phyloP scores from a whole-genome alignment of 2,888 invertebrate genomes.

The Boloria selene region DNA sequence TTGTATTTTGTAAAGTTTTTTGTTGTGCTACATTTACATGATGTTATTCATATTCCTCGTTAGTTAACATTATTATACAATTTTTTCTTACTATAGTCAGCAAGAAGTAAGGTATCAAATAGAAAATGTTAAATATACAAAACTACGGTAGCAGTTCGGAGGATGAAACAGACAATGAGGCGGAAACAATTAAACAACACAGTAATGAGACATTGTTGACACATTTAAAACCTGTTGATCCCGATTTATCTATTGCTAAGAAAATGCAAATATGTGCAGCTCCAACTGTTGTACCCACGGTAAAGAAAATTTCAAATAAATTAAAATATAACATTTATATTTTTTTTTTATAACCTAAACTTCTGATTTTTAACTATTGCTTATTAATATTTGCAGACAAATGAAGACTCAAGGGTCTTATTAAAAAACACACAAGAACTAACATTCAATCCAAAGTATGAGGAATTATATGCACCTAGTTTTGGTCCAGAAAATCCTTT shows the following conservation, averaged over 20 bases:
- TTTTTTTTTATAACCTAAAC: not conserved
- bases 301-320: constrained; percentile 55
- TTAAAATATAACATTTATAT: not conserved
- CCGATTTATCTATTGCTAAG: constrained; percentile 83
- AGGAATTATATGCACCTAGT: constrained; percentile 95
- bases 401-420: constrained; percentile 86
- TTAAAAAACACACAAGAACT: constrained; percentile 93
- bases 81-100: not conserved
- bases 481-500: constrained; percentile 97
- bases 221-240: constrained; percentile 82
- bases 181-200: constrained; percentile 59
- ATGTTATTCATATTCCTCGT: not conserved
- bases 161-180: constrained; percentile 82
- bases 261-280: constrained; percentile 89
- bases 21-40: not conserved
- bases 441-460: constrained; percentile 95
- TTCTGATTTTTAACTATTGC: constrained; percentile 18
- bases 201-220: constrained; percentile 69
- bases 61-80: not conserved
- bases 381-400: constrained; percentile 79
- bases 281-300: constrained; percentile 91
- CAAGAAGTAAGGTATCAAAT: not conserved
- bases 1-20: too few relatives aligned
- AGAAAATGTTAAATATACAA: constrained; percentile 86
- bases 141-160: constrained; percentile 89